A percentile compares a stretch with the other conserved stretches of the same genome.
These are phyloP conservation scores for Erebia ligea DNA, from an alignment of 2,888 invertebrate species.

Conservation along the genomic window DNA sequence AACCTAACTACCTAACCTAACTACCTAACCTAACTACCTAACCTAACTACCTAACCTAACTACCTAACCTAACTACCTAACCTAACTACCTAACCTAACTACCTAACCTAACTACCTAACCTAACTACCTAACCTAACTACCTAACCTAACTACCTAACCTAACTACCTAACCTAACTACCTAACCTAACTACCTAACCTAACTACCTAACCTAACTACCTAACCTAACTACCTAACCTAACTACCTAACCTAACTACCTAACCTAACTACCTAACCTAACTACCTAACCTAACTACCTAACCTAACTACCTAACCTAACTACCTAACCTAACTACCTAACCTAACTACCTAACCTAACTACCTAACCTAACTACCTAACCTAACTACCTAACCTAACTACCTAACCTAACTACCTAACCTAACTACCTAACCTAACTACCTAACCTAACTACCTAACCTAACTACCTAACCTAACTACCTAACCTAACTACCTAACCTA, in stretches of 20 bases:
- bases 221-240: slow-evolving; percentile 13
- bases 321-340: no score
- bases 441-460: no score
- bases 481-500: no score
- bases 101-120: slow-evolving; percentile 38
- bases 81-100: slow-evolving; percentile 33
- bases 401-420: no score
- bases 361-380: no score
- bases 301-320: slow-evolving; percentile 5
- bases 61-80: no score
- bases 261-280: slow-evolving; percentile 37
- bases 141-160: slow-evolving; percentile 7
- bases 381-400: no score
- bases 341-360: no score
- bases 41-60: slow-evolving; percentile 18
- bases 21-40: no score
- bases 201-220: slow-evolving; percentile 32
- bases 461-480: no score
- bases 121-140: slow-evolving; percentile 19
- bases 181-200: slow-evolving; percentile 36
- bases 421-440: no score
- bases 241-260: slow-evolving; percentile 8
- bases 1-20: no score
- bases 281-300: slow-evolving; percentile 30
- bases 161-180: slow-evolving; percentile 5